These are phyloP conservation scores for Bombus difficillimus DNA, from an alignment of 1,140 invertebrate species.

Conservation along the genomic window DNA sequence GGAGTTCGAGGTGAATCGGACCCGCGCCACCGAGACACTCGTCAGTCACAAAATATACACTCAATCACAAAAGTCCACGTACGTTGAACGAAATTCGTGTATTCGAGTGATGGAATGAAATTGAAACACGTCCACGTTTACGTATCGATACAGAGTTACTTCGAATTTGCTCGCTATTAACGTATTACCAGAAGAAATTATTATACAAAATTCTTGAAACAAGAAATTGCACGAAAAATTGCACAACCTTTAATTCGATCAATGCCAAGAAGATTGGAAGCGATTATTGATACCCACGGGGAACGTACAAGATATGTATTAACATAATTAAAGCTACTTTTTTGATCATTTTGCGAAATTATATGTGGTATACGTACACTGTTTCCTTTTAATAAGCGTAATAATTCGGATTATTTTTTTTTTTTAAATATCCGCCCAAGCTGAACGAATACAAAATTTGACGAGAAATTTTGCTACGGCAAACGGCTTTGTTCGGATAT, in stretches of 20 bases:
- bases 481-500: background rate
- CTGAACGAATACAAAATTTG: no score
- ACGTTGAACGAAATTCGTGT: background rate
- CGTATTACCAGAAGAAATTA: background rate
- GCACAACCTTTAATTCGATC: background rate
- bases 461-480: no score
- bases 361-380: background rate
- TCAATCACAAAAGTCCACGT: background rate
- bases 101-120: background rate
- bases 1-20: constrained; percentile 67
- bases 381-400: background rate
- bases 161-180: background rate
- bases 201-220: background rate
- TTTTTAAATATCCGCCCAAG: no score
- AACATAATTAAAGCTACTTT: background rate
- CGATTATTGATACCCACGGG: background rate
- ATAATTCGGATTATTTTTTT: background rate
- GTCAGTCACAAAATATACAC: constrained; percentile 68
- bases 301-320: background rate
- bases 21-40: constrained; percentile 75
- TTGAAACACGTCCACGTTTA: background rate
- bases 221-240: background rate
- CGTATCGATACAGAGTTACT: background rate
- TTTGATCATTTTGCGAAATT: background rate
- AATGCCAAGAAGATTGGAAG: background rate